phyloP scores from a whole-genome alignment of 2,888 invertebrate genomes.

The Leptopilina myrica region DNA sequence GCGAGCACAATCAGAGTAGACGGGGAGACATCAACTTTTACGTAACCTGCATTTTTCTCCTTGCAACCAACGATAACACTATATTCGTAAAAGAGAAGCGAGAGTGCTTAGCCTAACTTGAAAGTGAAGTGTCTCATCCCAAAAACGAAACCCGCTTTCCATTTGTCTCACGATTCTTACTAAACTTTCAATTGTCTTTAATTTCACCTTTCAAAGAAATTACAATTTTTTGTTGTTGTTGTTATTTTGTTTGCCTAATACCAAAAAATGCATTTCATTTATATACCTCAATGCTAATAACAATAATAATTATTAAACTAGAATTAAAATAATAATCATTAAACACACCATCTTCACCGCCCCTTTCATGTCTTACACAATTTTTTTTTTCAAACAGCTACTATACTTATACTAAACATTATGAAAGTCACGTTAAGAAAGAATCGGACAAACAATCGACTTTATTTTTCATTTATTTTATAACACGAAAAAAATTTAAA shows the following conservation, averaged over 20 bases:
- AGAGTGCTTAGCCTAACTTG: constrained; percentile 3
- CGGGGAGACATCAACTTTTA: constrained; percentile 14
- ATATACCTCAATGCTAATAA: no score
- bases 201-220: constrained; percentile 9
- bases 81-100: constrained; percentile 24
- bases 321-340: no score
- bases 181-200: constrained; percentile 8
- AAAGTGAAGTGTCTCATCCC: constrained; percentile 6
- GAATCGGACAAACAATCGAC: no score
- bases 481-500: no score
- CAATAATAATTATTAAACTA: no score
- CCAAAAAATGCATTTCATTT: no score
- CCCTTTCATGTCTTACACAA: no score
- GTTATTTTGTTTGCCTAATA: background rate
- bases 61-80: constrained; percentile 13
- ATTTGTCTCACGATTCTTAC: constrained; percentile 7
- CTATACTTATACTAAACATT: no score
- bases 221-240: background rate
- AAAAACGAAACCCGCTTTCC: constrained; percentile 12
- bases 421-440: no score
- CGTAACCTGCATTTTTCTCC: constrained; percentile 30
- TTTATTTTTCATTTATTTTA: no score
- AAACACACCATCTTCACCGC: no score
- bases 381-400: no score
- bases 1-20: constrained; percentile 26